phyloP scores from a whole-genome alignment of 2,888 invertebrate genomes.

The Tetropium fuscum region DNA sequence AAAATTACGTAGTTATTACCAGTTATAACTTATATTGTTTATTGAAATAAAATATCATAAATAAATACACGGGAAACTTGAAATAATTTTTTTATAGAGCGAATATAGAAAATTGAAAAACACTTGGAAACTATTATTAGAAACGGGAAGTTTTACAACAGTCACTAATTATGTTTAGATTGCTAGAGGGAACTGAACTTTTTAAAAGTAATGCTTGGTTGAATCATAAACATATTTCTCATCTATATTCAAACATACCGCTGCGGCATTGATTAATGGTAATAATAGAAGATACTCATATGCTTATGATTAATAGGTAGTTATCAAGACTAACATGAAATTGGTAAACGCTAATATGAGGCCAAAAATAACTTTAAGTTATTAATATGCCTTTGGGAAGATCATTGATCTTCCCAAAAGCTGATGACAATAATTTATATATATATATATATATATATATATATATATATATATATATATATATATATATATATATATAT shows the following conservation, averaged over 20 bases:
- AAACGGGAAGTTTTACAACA: slow-evolving; percentile 24
- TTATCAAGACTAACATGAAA: background rate
- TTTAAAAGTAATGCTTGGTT: slow-evolving; percentile 6
- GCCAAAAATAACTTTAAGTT: background rate
- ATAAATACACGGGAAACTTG: background rate
- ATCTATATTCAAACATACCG: too few species aligned
- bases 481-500: too few species aligned
- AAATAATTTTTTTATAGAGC: slow-evolving; percentile 13
- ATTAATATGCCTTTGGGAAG: too few species aligned
- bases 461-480: too few species aligned
- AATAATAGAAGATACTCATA: too few species aligned
- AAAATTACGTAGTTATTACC: too few species aligned
- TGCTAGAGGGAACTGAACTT: slow-evolving; percentile 24
- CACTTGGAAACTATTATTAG: slow-evolving; percentile 17
- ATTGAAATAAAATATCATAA: background rate
- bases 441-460: too few species aligned
- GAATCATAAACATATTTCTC: background rate
- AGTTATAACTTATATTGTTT: too few species aligned
- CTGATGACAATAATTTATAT: too few species aligned
- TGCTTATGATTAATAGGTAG: background rate
- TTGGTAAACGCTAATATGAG: too few species aligned
- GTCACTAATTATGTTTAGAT: slow-evolving; percentile 24
- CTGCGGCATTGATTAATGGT: too few species aligned
- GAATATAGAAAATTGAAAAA: slow-evolving; percentile 20
- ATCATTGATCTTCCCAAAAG: too few species aligned